Conservation (phyloP, 2,797 vertebrate species). For the Liasis olivaceus region DNA sequence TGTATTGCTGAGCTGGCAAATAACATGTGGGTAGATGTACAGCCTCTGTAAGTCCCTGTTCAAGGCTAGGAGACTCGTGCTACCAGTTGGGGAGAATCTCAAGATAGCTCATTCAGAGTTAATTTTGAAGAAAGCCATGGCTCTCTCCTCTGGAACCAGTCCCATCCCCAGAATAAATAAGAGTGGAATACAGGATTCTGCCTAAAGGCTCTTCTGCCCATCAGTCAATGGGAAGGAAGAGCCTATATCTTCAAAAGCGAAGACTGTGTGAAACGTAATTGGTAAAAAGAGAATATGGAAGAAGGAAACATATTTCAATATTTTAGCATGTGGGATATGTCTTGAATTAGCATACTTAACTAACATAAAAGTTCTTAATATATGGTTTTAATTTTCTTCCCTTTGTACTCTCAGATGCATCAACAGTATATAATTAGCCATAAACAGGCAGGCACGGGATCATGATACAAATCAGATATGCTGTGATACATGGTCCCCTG, state of each 20-base stretch:
- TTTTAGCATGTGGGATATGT: neutral
- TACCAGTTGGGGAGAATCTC: neutral
- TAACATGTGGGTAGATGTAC: neutral
- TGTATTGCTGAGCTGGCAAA: neutral
- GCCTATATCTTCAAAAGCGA: neutral
- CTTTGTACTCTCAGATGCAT: neutral
- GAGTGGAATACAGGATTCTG: neutral
- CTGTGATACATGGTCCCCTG: neutral
- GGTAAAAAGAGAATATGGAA: neutral
- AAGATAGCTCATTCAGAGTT: neutral
- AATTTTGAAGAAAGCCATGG: neutral
- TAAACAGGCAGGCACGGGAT: neutral
- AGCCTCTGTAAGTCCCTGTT: neutral
- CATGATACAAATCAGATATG: neutral
- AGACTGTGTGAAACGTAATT: neutral
- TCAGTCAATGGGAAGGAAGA: neutral
- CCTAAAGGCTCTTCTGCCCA: neutral
- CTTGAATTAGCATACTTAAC: neutral
- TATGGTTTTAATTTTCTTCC: neutral
- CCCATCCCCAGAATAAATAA: neutral
- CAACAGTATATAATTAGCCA: neutral
- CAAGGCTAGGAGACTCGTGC: neutral
- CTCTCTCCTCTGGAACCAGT: neutral
- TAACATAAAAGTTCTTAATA: neutral
- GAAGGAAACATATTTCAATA: neutral